Evolutionary conservation across 2,113 vertebrate species (phyloP).

Genomic region (Pardalotus punctatus): DNA sequence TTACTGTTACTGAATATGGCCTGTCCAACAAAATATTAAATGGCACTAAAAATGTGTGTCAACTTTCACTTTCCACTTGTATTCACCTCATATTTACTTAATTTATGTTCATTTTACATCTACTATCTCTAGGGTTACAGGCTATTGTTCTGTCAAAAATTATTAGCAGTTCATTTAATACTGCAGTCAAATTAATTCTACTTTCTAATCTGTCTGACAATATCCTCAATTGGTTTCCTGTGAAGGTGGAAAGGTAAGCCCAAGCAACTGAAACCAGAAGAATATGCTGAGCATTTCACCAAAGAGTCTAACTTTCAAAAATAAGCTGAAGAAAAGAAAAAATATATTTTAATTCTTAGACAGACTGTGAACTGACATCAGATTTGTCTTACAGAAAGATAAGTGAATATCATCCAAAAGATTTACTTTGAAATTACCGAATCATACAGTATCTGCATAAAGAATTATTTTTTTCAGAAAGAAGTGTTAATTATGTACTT

Average conservation of each 20-base stretch:
- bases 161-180: not conserved
- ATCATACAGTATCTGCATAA: not conserved
- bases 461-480: not conserved
- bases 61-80: not conserved
- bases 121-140: not conserved
- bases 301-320: not conserved
- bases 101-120: not conserved
- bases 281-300: not conserved
- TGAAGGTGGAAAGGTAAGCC: not conserved
- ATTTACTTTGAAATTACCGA: not conserved
- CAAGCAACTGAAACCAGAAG: not conserved
- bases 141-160: not conserved
- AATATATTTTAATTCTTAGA: not conserved
- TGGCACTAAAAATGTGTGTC: not conserved
- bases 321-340: not conserved
- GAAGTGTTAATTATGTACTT: not conserved
- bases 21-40: not conserved
- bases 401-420: rapidly evolving
- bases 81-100: not conserved
- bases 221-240: not conserved
- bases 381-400: not conserved
- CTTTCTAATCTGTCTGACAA: not conserved
- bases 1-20: not conserved
- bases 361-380: not conserved
- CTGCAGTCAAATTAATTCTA: not conserved